Conservation (phyloP, 2,888 invertebrate species). For the Dromius quadrimaculatus region DNA sequence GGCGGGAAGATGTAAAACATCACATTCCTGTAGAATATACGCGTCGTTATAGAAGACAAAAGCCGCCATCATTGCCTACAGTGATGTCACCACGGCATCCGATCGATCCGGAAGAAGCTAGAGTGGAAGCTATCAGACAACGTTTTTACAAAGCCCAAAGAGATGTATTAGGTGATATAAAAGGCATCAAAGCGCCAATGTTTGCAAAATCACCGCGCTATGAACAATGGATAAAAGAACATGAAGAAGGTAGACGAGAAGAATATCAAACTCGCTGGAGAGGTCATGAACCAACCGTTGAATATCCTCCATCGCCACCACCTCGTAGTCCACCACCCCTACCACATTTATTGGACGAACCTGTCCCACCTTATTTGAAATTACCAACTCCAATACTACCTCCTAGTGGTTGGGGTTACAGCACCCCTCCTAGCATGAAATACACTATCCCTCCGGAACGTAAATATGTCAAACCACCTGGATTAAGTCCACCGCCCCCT, state of each 20-base stretch:
- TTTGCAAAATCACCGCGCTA: no score
- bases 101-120: background rate
- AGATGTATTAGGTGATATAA: background rate
- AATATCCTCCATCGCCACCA: no score
- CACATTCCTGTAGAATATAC: no score
- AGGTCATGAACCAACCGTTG: no score
- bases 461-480: background rate
- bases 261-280: no score
- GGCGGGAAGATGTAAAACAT: no score
- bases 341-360: background rate
- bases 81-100: background rate
- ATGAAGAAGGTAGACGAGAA: no score
- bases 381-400: background rate
- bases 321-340: background rate
- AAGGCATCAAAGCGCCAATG: no score
- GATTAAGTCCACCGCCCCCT: conserved; percentile 1
- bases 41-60: no score
- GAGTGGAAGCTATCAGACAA: background rate
- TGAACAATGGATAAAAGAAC: no score
- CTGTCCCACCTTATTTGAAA: background rate
- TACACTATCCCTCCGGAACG: background rate
- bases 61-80: no score
- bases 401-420: background rate
- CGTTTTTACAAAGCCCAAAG: background rate
- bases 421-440: background rate